These are phyloP conservation scores for Sebastes taczanowskii DNA, from an alignment of 2,797 vertebrate genomes.

Conservation along the genomic window DNA sequence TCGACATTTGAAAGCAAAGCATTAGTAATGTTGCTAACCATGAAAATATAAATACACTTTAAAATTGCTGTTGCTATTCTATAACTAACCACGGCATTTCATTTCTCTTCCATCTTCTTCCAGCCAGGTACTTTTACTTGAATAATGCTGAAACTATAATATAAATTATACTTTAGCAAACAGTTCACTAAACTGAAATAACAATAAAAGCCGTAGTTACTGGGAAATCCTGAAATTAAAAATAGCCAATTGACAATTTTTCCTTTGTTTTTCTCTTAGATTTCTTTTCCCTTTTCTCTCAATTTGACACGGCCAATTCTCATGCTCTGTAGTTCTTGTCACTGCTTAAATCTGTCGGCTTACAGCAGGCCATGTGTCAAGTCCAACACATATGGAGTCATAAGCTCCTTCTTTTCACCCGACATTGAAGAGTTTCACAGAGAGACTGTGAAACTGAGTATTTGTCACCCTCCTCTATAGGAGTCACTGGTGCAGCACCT, in stretches of 20 bases:
- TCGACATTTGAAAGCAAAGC: conserved; percentile 1
- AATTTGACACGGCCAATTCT: neutral
- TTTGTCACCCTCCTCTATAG: neutral
- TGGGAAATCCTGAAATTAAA: neutral
- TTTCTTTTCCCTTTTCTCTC: neutral
- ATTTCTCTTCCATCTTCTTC: neutral
- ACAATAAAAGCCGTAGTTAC: neutral
- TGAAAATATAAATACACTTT: neutral
- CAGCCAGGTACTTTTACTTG: neutral
- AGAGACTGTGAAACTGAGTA: neutral
- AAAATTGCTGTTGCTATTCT: neutral
- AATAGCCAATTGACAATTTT: neutral
- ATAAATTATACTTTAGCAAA: neutral
- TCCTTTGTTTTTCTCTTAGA: neutral
- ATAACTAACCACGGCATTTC: neutral
- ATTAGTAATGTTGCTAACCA: neutral
- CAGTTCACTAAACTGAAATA: neutral
- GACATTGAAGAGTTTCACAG: neutral
- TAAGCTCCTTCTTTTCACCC: neutral
- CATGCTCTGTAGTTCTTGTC: neutral
- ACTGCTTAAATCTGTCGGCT: neutral
- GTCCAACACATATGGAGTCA: neutral
- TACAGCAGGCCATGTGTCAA: neutral
- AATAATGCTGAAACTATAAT: neutral
- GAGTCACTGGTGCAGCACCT: neutral